phyloP scores from a whole-genome alignment of 2,797 vertebrate genomes.

The Poeciliopsis infans region DNA sequence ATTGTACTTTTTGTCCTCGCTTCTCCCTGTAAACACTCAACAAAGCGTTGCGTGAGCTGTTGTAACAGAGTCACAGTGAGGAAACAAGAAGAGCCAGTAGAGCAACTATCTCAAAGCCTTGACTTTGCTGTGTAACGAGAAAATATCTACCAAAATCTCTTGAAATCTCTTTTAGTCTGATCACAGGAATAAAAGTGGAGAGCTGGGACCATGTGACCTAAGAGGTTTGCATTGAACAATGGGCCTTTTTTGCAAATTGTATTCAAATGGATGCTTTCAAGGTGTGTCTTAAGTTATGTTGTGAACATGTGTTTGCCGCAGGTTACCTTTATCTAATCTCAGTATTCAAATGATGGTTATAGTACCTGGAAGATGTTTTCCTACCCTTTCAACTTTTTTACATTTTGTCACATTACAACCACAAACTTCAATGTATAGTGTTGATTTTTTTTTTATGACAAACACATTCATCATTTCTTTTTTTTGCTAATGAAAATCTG shows the following conservation, averaged over 20 bases:
- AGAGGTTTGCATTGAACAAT: slow-evolving; percentile 10
- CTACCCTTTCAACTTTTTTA: background rate
- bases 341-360: slow-evolving; percentile 3
- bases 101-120: slow-evolving; percentile 47
- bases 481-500: background rate
- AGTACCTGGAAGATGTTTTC: background rate
- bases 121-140: slow-evolving; percentile 3
- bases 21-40: slow-evolving; percentile 3
- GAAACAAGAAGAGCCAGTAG: slow-evolving; percentile 74
- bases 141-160: slow-evolving; percentile 9
- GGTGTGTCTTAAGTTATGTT: slow-evolving; percentile 42
- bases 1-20: slow-evolving; percentile 16
- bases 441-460: background rate
- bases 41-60: slow-evolving; percentile 8
- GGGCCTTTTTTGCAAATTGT: slow-evolving; percentile 12
- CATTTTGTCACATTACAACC: background rate
- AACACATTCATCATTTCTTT: background rate
- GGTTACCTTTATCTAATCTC: background rate
- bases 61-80: slow-evolving; percentile 14
- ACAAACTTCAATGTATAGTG: background rate
- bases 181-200: slow-evolving; percentile 22
- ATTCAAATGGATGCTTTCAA: slow-evolving; percentile 6
- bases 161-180: slow-evolving; percentile 4
- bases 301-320: background rate
- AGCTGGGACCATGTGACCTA: slow-evolving; percentile 21